A percentile compares a stretch with the other conserved stretches of the same genome.
These are phyloP conservation scores for Bugula neritina DNA, from an alignment of 2,888 invertebrate genomes.

Conservation along the genomic window DNA sequence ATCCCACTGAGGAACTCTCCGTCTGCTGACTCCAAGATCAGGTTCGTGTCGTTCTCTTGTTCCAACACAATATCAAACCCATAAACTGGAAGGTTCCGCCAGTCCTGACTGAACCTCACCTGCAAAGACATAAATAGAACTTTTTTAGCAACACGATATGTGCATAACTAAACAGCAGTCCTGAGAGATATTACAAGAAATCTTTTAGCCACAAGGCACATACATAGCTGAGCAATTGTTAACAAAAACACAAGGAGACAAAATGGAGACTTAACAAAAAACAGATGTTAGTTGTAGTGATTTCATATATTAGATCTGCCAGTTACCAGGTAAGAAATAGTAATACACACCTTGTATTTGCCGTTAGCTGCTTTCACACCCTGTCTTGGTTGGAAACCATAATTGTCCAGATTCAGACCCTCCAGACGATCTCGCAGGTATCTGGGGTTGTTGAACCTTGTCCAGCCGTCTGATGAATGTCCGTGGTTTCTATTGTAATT, in stretches of 20 bases:
- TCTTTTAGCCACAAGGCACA: too few species aligned
- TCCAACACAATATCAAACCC: neutral
- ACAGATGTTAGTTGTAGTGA: too few species aligned
- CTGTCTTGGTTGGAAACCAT: neutral
- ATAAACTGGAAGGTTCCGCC: constrained; percentile 16
- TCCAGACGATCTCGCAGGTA: neutral
- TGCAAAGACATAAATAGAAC: too few species aligned
- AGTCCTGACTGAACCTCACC: constrained; percentile 8
- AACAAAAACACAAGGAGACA: too few species aligned
- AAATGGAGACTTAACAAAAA: too few species aligned
- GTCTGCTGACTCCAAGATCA: constrained; percentile 16
- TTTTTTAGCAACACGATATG: too few species aligned
- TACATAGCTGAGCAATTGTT: too few species aligned
- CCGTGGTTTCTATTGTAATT: neutral
- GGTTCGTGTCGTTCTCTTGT: constrained; percentile 15
- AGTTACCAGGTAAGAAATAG: too few species aligned
- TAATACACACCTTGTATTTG: constrained; percentile 3
- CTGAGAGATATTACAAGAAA: too few species aligned
- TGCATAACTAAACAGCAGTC: too few species aligned
- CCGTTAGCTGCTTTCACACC: constrained; percentile 1
- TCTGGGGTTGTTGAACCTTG: constrained; percentile 12
- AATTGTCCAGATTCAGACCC: neutral
- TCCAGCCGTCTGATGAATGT: neutral
- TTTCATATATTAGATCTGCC: too few species aligned
- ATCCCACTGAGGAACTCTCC: constrained; percentile 18